Percentiles rank a stretch among this genome's conserved stretches.
Conservation (phyloP, 2,113 vertebrate species). For the Neogobius melanostomus region DNA sequence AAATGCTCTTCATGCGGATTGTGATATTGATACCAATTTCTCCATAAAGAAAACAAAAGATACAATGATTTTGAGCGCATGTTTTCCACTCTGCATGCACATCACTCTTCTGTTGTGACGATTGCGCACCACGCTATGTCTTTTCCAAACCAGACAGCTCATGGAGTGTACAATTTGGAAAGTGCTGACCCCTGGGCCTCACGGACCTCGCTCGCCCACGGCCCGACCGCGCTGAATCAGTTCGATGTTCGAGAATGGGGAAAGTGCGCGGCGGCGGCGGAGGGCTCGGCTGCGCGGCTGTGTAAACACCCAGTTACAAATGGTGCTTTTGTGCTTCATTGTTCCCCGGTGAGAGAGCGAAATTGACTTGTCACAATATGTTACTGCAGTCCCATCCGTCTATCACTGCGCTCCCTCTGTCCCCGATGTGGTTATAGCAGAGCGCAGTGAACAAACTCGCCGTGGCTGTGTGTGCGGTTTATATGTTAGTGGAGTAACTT, state of each 20-base stretch:
- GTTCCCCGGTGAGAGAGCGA: slow-evolving; percentile 23
- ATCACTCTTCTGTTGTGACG: too few relatives aligned
- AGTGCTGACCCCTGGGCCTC: too few relatives aligned
- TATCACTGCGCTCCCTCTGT: slow-evolving; percentile 24
- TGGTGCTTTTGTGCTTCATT: slow-evolving; percentile 21
- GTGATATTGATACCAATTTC: too few relatives aligned
- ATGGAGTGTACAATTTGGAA: too few relatives aligned
- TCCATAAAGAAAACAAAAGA: too few relatives aligned
- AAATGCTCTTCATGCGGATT: too few relatives aligned
- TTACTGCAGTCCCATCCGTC: slow-evolving; percentile 29
- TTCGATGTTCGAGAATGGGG: background rate
- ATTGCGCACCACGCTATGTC: too few relatives aligned
- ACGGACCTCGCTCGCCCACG: too few relatives aligned
- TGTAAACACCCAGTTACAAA: slow-evolving; percentile 15
- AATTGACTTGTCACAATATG: slow-evolving; percentile 52
- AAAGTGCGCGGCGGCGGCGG: background rate
- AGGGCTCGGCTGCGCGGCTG: background rate
- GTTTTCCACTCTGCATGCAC: too few relatives aligned
- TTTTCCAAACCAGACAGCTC: too few relatives aligned
- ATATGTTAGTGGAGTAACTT: slow-evolving; percentile 10
- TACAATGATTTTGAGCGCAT: too few relatives aligned
- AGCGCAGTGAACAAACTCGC: slow-evolving; percentile 22
- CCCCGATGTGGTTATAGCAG: slow-evolving; percentile 40
- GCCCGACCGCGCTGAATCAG: background rate
- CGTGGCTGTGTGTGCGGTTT: background rate